phyloP scores from a whole-genome alignment of 2,888 invertebrate genomes.

The Acanthosepion lycidas region DNA sequence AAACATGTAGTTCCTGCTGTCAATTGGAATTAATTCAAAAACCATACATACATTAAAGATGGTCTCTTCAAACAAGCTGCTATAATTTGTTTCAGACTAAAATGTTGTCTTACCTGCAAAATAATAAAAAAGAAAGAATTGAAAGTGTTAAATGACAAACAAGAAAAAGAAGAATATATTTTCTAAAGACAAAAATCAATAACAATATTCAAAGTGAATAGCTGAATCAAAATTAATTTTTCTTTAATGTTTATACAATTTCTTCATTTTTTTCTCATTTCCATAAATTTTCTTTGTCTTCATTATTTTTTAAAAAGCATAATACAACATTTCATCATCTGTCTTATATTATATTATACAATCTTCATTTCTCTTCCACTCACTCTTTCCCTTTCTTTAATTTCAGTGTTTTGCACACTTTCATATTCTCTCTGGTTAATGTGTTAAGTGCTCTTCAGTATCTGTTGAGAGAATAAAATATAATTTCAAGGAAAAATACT shows the following conservation, averaged over 20 bases:
- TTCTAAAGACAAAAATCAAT: too few species aligned
- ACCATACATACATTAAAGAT: background rate
- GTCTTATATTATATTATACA: background rate
- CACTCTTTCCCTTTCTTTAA: background rate
- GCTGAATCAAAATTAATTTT: background rate
- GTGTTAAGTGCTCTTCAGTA: background rate
- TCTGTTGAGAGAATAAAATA: background rate
- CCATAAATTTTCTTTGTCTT: too few species aligned
- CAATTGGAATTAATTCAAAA: background rate
- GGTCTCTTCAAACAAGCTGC: background rate
- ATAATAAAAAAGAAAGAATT: background rate
- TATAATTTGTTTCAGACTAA: background rate
- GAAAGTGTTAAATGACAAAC: background rate
- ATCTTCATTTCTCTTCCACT: background rate
- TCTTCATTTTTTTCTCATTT: background rate
- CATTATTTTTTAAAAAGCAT: background rate
- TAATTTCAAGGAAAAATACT: background rate
- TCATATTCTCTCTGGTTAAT: background rate
- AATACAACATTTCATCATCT: background rate
- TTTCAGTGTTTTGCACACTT: background rate
- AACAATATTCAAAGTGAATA: background rate
- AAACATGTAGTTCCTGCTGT: background rate
- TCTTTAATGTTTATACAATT: background rate
- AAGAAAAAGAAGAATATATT: background rate
- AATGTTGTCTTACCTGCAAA: slow-evolving; percentile 21